phyloP scores from a whole-genome alignment of 1,140 invertebrate genomes.

The Penaeus japonicus region DNA sequence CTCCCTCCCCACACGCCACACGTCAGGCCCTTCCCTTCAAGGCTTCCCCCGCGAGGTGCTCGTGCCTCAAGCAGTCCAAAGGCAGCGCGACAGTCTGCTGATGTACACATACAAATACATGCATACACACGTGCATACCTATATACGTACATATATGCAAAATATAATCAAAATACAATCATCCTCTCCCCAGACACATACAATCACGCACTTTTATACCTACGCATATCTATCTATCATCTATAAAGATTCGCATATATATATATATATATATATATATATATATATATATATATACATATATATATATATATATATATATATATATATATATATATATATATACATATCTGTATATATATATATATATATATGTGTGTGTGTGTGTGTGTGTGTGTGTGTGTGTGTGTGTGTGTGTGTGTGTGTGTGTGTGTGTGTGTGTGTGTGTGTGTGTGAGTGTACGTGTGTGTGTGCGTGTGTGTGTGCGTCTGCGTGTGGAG shows the following conservation, averaged over 20 bases:
- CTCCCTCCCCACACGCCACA: no score
- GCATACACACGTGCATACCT: neutral
- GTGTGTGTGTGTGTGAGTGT: no score
- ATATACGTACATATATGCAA: neutral
- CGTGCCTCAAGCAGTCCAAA: no score
- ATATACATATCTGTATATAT: conserved; percentile 10
- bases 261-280: conserved; percentile 24
- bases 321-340: neutral
- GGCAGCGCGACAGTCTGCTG: neutral
- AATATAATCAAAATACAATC: no score
- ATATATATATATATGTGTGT: conserved; percentile 1
- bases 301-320: conserved; percentile 2
- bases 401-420: no score
- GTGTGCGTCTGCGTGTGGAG: no score
- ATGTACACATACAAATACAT: neutral
- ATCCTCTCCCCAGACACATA: neutral
- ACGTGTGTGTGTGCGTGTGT: no score
- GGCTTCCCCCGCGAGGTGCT: no score
- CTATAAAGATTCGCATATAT: neutral
- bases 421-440: no score
- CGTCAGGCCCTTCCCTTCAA: no score
- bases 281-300: neutral
- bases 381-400: no score
- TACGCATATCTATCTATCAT: neutral
- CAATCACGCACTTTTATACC: neutral